Conservation (phyloP, 2,113 vertebrate genomes). For the Corydoras maculifer region DNA sequence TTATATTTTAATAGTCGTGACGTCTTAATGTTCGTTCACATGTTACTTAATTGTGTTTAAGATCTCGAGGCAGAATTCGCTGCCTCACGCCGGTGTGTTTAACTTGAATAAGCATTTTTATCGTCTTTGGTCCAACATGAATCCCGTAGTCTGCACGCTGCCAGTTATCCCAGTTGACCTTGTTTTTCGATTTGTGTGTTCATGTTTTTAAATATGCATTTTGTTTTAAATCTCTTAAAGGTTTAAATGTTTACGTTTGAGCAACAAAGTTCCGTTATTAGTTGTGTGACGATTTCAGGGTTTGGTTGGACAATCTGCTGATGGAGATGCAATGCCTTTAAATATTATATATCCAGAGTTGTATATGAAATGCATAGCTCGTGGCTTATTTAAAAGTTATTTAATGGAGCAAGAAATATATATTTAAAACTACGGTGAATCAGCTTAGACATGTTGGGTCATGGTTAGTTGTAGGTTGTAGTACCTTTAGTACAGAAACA, state of each 20-base stretch:
- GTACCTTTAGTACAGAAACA: too few species aligned
- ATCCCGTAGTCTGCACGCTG: neutral
- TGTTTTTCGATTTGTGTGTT: constrained; percentile 1
- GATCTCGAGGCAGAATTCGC: constrained; percentile 7
- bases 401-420: too few species aligned
- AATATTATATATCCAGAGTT: too few species aligned
- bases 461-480: too few species aligned
- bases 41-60: neutral
- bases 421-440: too few species aligned
- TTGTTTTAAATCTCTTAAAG: neutral
- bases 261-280: neutral
- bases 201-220: neutral
- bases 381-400: too few species aligned
- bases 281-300: neutral
- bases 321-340: neutral
- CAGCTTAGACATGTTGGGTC: too few species aligned
- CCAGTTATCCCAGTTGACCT: constrained; percentile 11
- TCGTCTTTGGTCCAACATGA: constrained; percentile 11
- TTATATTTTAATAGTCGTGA: constrained; percentile 26
- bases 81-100: constrained; percentile 9
- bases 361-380: too few species aligned
- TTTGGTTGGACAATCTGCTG: neutral
- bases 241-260: constrained; percentile 22
- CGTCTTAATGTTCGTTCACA: too few species aligned
- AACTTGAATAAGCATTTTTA: constrained; percentile 1